phyloP scores from a whole-genome alignment of 2,888 invertebrate genomes.

The Polydrusus tereticollis region DNA sequence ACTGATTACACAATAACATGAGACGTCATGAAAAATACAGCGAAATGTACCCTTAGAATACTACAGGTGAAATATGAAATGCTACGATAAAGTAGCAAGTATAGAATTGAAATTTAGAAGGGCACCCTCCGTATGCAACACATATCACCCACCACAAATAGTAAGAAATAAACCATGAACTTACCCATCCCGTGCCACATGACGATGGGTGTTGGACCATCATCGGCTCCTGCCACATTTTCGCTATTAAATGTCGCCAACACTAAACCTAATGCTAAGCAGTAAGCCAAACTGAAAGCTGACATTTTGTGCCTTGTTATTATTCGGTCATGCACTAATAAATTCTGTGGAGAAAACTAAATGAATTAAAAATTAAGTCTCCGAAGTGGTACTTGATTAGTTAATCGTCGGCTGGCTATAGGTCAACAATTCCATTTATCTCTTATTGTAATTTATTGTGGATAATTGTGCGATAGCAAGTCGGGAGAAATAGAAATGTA shows the following conservation, averaged over 20 bases:
- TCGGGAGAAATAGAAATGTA: no score
- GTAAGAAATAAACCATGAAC: slow-evolving; percentile 45
- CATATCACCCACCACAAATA: neutral
- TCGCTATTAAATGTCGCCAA: neutral
- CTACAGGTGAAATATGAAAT: no score
- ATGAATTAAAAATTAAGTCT: neutral
- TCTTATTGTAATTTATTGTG: neutral
- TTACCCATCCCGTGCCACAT: slow-evolving; percentile 89
- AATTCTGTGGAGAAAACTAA: neutral
- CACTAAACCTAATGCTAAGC: neutral
- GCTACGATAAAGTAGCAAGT: no score
- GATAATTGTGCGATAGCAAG: neutral
- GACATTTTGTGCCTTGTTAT: neutral
- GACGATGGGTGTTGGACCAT: slow-evolving; percentile 56
- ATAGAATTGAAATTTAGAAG: no score
- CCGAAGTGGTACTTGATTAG: slow-evolving; percentile 22
- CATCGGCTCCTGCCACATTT: neutral
- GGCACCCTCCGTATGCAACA: neutral
- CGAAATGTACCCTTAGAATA: no score
- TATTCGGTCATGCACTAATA: slow-evolving; percentile 20
- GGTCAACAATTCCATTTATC: slow-evolving; percentile 14
- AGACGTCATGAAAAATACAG: no score
- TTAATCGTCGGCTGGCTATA: slow-evolving; percentile 20
- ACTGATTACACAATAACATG: no score
- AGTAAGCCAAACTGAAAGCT: neutral